phyloP scores from a whole-genome alignment of 2,888 invertebrate species.

The Loripinus fragilis region DNA sequence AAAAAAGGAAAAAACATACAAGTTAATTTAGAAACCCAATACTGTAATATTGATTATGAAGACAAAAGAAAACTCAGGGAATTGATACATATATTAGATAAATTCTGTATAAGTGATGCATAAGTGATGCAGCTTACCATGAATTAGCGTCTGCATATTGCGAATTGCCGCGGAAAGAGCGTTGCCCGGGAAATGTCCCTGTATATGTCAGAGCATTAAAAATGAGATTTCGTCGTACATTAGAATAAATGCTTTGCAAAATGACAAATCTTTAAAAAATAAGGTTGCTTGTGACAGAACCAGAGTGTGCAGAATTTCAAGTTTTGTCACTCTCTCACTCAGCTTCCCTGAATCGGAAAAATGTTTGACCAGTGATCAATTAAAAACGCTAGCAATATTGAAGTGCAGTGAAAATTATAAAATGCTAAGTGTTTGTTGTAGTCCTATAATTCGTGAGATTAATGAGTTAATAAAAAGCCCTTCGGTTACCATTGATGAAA shows the following conservation, averaged over 20 bases:
- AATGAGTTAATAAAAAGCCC: neutral
- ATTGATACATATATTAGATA: conserved; percentile 10
- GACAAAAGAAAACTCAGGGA: conserved; percentile 21
- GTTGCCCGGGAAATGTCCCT: neutral
- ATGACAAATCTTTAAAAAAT: neutral
- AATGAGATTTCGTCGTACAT: conserved; percentile 3
- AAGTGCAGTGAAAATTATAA: neutral
- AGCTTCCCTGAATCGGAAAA: neutral
- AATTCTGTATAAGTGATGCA: conserved; percentile 6
- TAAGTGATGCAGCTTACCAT: conserved; percentile 18
- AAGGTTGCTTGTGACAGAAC: conserved; percentile 22
- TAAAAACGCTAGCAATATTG: neutral
- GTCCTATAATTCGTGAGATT: neutral
- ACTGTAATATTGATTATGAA: neutral
- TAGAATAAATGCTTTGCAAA: neutral
- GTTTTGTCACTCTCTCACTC: conserved; percentile 4
- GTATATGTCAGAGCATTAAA: neutral
- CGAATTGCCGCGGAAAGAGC: neutral
- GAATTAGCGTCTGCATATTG: neutral
- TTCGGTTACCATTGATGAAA: neutral
- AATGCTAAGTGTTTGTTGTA: neutral
- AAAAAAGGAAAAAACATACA: neutral
- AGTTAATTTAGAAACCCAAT: neutral
- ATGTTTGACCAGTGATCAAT: neutral
- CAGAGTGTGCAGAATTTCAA: conserved; percentile 26